Evolutionary conservation across 2,888 invertebrate genomes (phyloP).

Genomic region (Actias luna): DNA sequence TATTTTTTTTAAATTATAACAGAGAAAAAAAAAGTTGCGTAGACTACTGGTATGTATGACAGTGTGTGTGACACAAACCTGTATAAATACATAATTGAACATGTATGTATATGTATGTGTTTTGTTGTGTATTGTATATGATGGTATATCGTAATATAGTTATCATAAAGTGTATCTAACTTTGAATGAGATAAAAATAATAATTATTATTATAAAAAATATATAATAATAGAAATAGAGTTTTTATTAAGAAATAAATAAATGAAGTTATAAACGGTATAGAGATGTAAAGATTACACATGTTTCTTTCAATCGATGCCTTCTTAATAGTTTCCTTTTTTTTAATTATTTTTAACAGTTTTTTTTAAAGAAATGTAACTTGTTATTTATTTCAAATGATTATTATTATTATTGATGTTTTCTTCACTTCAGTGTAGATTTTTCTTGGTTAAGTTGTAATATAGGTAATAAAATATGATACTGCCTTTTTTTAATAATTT

Average conservation of each 20-base stretch:
- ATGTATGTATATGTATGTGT: conserved; percentile 30
- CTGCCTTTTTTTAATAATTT: conserved; percentile 71
- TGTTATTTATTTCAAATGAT: conserved; percentile 82
- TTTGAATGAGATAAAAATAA: conserved; percentile 77
- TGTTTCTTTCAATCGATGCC: conserved; percentile 62
- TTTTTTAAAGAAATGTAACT: conserved; percentile 73
- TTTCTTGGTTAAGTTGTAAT: conserved; percentile 70
- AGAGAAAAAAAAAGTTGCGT: conserved; percentile 26
- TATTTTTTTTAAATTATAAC: conserved; percentile 3
- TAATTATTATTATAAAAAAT: conserved; percentile 75
- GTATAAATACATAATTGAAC: conserved; percentile 43
- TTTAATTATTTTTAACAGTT: conserved; percentile 78
- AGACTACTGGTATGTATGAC: conserved; percentile 34
- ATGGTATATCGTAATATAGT: conserved; percentile 59
- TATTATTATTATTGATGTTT: conserved; percentile 79
- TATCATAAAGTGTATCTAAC: conserved; percentile 77
- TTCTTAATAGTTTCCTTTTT: conserved; percentile 59
- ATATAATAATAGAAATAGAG: conserved; percentile 80
- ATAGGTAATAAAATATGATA: conserved; percentile 70
- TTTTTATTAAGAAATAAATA: conserved; percentile 81
- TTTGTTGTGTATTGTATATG: conserved; percentile 26
- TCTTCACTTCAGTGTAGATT: conserved; percentile 70
- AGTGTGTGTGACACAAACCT: conserved; percentile 30
- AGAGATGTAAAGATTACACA: conserved; percentile 67
- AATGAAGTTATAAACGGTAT: conserved; percentile 68